Conservation (phyloP, 2,113 vertebrate species). For the Gymnocephalus cernua region DNA sequence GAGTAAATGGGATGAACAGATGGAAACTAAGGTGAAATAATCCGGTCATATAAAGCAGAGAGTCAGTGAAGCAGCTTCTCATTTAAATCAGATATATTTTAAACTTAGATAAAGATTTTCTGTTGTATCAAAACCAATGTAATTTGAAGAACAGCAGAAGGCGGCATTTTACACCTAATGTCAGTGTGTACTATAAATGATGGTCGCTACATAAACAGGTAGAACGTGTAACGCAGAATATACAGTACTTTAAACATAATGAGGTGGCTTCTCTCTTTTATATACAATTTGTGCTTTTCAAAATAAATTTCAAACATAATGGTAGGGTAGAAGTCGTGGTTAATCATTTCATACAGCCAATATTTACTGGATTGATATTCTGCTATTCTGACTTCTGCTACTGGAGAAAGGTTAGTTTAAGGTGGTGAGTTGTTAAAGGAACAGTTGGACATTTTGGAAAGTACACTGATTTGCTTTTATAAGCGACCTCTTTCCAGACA, state of each 20-base stretch:
- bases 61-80: not conserved
- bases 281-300: not conserved
- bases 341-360: not conserved
- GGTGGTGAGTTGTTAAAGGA: too few species aligned
- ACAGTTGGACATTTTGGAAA: too few species aligned
- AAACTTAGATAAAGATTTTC: not conserved
- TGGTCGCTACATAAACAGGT: not conserved
- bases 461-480: too few species aligned
- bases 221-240: not conserved
- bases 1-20: slow-evolving; percentile 29
- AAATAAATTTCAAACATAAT: not conserved
- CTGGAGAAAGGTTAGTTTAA: not conserved
- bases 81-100: slow-evolving; percentile 17
- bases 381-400: not conserved
- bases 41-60: not conserved
- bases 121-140: slow-evolving; percentile 10
- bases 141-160: not conserved
- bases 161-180: not conserved
- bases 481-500: not conserved
- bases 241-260: not conserved
- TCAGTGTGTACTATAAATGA: not conserved
- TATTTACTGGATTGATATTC: not conserved
- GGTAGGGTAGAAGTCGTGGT: not conserved
- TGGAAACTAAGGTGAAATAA: slow-evolving; percentile 27
- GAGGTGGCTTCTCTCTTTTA: not conserved